phyloP scores from a whole-genome alignment of 1,140 invertebrate species.

The Temnothorax nylanderi region DNA sequence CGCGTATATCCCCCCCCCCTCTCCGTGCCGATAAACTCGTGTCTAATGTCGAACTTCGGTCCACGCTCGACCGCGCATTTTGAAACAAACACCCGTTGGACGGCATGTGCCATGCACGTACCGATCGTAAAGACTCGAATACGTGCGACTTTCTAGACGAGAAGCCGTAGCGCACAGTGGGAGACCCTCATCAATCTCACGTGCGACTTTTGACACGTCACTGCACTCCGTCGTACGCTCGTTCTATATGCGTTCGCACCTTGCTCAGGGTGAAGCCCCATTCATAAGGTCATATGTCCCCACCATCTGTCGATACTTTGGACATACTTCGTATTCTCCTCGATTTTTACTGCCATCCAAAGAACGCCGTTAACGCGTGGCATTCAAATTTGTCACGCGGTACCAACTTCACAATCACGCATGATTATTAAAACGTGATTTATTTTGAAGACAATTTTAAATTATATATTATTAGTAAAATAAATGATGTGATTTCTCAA shows the following conservation, averaged over 20 bases:
- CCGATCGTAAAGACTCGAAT: slow-evolving; percentile 33
- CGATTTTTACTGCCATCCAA: slow-evolving; percentile 2
- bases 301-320: slow-evolving; percentile 36
- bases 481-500: background rate
- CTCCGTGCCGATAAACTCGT: slow-evolving; percentile 2
- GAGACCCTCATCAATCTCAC: slow-evolving; percentile 73
- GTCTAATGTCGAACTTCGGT: slow-evolving; percentile 48
- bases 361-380: background rate
- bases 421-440: background rate
- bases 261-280: slow-evolving; percentile 22
- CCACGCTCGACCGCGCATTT: slow-evolving; percentile 42
- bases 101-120: slow-evolving; percentile 6
- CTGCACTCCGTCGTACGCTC: slow-evolving; percentile 60
- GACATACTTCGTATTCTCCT: background rate
- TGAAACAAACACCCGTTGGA: slow-evolving; percentile 37
- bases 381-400: background rate
- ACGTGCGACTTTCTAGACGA: slow-evolving; percentile 26
- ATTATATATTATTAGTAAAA: background rate
- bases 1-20: background rate
- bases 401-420: background rate
- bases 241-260: slow-evolving; percentile 22
- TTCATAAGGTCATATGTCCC: slow-evolving; percentile 29
- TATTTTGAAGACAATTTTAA: background rate
- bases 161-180: background rate
- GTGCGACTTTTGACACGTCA: slow-evolving; percentile 71